These are phyloP conservation scores for Sebastes oblongus DNA, from an alignment of 2,797 vertebrate species.

Conservation along the genomic window DNA sequence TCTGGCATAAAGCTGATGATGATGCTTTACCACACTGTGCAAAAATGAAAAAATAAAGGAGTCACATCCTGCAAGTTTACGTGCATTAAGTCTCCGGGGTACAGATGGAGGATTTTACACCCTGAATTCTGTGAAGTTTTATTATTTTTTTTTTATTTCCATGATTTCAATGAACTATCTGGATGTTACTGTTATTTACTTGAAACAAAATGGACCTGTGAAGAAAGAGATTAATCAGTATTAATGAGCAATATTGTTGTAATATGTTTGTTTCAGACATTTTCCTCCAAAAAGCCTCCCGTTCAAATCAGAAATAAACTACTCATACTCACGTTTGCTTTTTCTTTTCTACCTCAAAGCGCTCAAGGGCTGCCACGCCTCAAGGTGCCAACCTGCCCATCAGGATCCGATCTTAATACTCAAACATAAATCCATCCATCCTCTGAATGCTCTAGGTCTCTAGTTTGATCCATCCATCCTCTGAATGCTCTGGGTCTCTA, in stretches of 20 bases:
- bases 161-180: not conserved
- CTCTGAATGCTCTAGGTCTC: too few relatives aligned
- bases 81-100: not conserved
- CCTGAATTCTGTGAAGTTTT: not conserved
- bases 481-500: too few relatives aligned
- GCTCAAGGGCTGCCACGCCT: too few relatives aligned
- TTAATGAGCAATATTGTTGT: slow-evolving; percentile 32
- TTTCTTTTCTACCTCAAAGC: too few relatives aligned
- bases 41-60: not conserved
- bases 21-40: not conserved
- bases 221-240: slow-evolving; percentile 1
- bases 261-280: slow-evolving; percentile 11
- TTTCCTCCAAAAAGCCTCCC: not conserved
- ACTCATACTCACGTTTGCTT: not conserved
- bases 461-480: too few relatives aligned
- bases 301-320: slow-evolving; percentile 44
- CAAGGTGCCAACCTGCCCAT: too few relatives aligned
- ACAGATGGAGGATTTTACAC: not conserved
- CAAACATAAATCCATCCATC: too few relatives aligned
- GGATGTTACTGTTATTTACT: not conserved
- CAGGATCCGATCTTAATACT: too few relatives aligned
- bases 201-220: not conserved
- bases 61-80: not conserved
- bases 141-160: not conserved
- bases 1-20: not conserved